Evolutionary conservation across 2,888 invertebrate species (phyloP).

Genomic region (Drosophila subsilvestris): DNA sequence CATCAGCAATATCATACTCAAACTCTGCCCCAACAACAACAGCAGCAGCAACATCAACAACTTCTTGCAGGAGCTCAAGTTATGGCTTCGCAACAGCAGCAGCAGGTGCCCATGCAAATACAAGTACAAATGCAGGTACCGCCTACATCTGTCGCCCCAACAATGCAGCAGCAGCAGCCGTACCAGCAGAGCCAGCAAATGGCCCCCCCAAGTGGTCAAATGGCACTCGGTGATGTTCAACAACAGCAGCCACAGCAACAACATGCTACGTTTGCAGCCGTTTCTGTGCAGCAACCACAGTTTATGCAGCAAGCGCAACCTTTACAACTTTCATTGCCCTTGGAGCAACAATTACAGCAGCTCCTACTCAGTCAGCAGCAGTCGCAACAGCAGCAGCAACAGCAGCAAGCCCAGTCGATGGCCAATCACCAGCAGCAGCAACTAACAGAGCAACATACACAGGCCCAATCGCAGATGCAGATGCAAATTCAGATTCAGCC

Average conservation of each 20-base stretch:
- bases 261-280: conserved; percentile 53
- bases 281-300: conserved; percentile 39
- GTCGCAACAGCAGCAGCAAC: conserved; percentile 40
- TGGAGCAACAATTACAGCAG: conserved; percentile 68
- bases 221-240: conserved; percentile 30
- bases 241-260: conserved; percentile 61
- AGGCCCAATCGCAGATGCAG: conserved; percentile 6
- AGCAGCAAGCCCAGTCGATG: conserved; percentile 43
- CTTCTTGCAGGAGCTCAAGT: conserved; percentile 79
- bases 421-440: conserved; percentile 40
- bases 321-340: conserved; percentile 56
- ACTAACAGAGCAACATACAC: conserved; percentile 27
- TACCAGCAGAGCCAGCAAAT: conserved; percentile 58
- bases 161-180: conserved; percentile 59
- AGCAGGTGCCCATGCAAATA: conserved; percentile 60
- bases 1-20: conserved; percentile 85
- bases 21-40: conserved; percentile 49
- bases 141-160: conserved; percentile 41
- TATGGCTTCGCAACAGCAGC: conserved; percentile 83
- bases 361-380: conserved; percentile 59
- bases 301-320: conserved; percentile 58
- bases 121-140: conserved; percentile 68
- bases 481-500: conserved; percentile 35
- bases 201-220: conserved; percentile 9
- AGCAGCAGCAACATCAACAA: conserved; percentile 83